Evolutionary conservation across 1,140 invertebrate species (phyloP).

Genomic region (Caenorhabditis remanei): DNA sequence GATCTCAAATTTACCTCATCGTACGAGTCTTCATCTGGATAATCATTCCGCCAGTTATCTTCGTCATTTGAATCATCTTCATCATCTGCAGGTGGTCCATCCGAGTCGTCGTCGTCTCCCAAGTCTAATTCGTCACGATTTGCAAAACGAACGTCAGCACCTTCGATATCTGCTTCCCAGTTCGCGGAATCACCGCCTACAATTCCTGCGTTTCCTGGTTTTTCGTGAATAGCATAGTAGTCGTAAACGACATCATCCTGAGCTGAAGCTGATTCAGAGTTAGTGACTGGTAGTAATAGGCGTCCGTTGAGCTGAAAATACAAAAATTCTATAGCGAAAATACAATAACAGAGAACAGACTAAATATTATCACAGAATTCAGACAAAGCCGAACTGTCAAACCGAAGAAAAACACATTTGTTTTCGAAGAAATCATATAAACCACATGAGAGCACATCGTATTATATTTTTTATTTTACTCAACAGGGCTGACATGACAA

Average conservation of each 20-base stretch:
- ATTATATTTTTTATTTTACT: too few relatives aligned
- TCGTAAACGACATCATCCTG: conserved; percentile 57
- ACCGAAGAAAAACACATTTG: too few relatives aligned
- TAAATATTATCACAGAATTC: too few relatives aligned
- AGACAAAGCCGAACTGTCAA: too few relatives aligned
- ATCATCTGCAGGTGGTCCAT: conserved; percentile 38
- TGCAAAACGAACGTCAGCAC: conserved; percentile 3
- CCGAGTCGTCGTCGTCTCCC: neutral
- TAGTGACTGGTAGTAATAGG: neutral
- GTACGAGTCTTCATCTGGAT: conserved; percentile 58
- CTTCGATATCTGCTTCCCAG: neutral
- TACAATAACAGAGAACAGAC: neutral
- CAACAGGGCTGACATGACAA: neutral
- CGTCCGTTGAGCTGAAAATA: conserved; percentile 47
- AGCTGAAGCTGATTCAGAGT: neutral
- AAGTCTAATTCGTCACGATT: conserved; percentile 22
- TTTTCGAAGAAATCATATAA: too few relatives aligned
- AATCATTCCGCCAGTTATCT: conserved; percentile 63
- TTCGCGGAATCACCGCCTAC: neutral
- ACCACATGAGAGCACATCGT: too few relatives aligned
- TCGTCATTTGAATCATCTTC: conserved; percentile 64
- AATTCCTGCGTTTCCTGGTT: conserved; percentile 3
- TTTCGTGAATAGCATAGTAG: conserved; percentile 55
- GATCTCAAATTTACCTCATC: neutral
- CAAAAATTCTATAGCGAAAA: neutral